Conservation (phyloP, 2,797 vertebrate species). For the Sebastes matsubarae region DNA sequence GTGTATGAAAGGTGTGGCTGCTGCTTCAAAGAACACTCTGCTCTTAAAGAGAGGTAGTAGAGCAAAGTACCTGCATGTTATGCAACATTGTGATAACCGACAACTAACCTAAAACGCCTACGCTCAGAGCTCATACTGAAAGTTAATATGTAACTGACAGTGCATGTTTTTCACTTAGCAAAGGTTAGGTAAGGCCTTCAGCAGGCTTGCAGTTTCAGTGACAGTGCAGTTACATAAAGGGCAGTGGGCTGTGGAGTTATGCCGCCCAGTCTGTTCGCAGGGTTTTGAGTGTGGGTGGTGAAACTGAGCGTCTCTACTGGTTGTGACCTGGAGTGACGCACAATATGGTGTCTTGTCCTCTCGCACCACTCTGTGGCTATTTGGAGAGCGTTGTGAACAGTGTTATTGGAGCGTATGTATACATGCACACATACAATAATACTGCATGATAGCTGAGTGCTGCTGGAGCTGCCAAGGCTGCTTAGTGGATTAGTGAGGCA, state of each 20-base stretch:
- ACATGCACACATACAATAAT: not conserved
- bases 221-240: conserved; percentile 56
- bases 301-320: conserved; percentile 36
- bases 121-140: not conserved
- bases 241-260: conserved; percentile 49
- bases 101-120: not conserved
- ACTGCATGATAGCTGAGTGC: conserved; percentile 29
- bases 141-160: conserved; percentile 24
- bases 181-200: conserved; percentile 33
- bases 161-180: not conserved
- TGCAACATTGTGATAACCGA: conserved; percentile 15
- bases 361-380: conserved; percentile 39
- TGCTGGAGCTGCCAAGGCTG: conserved; percentile 39
- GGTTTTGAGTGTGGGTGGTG: conserved; percentile 24
- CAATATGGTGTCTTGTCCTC: conserved; percentile 36
- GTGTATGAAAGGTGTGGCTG: not conserved
- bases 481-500: conserved; percentile 57
- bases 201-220: conserved; percentile 2
- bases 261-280: conserved; percentile 8
- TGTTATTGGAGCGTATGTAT: not conserved
- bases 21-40: conserved; percentile 7
- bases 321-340: conserved; percentile 49
- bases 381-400: conserved; percentile 48
- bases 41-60: conserved; percentile 25
- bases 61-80: conserved; percentile 19